Base-by-base conservation (phyloP, 1,140 invertebrate species). In the Paraescarpia echinospica region DNA sequence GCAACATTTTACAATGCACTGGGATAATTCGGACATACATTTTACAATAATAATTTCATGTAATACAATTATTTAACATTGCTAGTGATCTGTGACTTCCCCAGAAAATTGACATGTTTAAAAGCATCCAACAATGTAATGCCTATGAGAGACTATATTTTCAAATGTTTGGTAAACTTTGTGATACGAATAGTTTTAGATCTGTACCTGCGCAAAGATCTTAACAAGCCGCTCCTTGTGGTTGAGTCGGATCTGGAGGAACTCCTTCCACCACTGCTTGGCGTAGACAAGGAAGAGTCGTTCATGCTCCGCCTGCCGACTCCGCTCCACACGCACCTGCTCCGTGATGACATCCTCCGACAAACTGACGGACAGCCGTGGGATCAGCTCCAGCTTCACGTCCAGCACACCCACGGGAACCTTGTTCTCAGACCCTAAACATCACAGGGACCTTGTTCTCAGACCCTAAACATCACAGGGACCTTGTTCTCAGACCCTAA, bases 211-310 rank as follows among this genome's bases (percentile, higher is more conserved):
- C 91, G 96, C 96, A 95, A 96, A 96, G 93, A 96, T 96, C 94
- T 96, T 96, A 12, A 96, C 96, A 33, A 96, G 94, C 92, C 96
- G 94, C 33, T 95, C 94, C 77, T 94, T 94, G 93, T 96, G 95
- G 33, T 94, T 93, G 4, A 94, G 94, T 92, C 96, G 93, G 33
- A 96, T 96, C 92, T 96, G 94, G 0, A 96, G 93, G 92, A 95
- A 96, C 91, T 96, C 96, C 93, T 95, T 95, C 96, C 96, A 96
- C 96, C 96, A 96, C 92, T 96, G 95, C 91, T 96, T 96, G 33
- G 96, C 95, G 94, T 96, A 96, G 1, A 96, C 95, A 12, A 96
- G 93, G 93, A 96, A 96, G 0, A 96, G 91, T 9, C 96, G 92
- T 92, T 96, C 96, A 90, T 94, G 93, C 92, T 96, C 96, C 41